Base-by-base conservation (phyloP, 2,113 vertebrate species). In the Chaenogobius annularis region DNA sequence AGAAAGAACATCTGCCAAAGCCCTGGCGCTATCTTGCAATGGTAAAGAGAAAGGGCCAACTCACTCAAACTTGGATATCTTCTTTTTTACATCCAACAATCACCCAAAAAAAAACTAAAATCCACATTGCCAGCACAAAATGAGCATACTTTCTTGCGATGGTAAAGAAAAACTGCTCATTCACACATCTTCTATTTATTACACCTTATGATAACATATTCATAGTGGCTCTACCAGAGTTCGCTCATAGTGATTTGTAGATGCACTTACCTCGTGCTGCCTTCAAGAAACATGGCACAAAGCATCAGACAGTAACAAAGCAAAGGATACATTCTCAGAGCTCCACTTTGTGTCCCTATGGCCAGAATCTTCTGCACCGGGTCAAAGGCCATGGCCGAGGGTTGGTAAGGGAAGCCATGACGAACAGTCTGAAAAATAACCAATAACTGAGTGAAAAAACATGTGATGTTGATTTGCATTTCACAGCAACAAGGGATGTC, bases 311-410 rank as follows among this genome's bases (percentile, higher is more conserved):
- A 77, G 59, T 1, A 11, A 63, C 20, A 68, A 84, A n/a, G 35
- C 87, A 47, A 94, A 99, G 98, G 98, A 99, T 99, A 99, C 98
- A 99, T 93, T 90, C 98, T 94, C 78, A 99, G 92, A 80, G 96
- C 96, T 87, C 98, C 97, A 63, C 91, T 96, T 91, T 98, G 96
- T 82, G 96, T 98, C 75, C 98, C 98, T 1, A 99, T 85, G 81
- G 96, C 97, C 88, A 99, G 90, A 80, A 99, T 98, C 95, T 99
- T 99, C 95, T 99, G 98, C 73, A 99, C 98, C 0, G 98, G 97
- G 95, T 99, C 98, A 74, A 98, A 98, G 74, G 97, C 96, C 96
- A 99, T 94, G 75, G 98, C 95, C 3, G 98, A 99, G 46, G 98
- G 98, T 75, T 99, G 97, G 83, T 98, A 98, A 75, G 98, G 98